Evolutionary conservation across 92 coral and sea anemone genomes (phyloP), one percentile per base, ranked within the genome.

Genomic region (Bergia puertoricense): DNA sequence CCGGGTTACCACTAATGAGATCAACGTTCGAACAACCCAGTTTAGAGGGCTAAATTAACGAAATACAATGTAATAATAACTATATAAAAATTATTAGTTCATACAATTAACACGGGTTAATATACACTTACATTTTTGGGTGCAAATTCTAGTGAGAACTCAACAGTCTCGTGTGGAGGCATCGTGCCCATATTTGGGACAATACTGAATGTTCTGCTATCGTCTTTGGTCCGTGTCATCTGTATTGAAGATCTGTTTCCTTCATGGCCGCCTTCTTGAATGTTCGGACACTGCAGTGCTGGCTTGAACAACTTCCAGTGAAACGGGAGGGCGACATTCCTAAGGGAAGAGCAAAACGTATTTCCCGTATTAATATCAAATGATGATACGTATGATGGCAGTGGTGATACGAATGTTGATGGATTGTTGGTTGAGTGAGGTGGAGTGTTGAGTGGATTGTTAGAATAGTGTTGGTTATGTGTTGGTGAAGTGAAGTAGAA

Each of bases 281-380:
- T 45, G 10, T 46, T 74, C 46, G 88, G 94, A 42, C 91, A 86
- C 86, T 85, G 80, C 85, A 97, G 89, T 67, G 88, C 91, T 20
- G 99, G 99, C 82, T 91, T 97, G 91, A 80, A 92, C 67, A 97
- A 66, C 81, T 97, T 95, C 99, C 99, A 97, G 39, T 92, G 89
- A 83, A 97, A 97, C 18, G 99, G 97, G 10, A 97, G 89, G 5
- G 95, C 92, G 22, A 97, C 99, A 86, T 97, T 97, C 72, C 99
- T 96, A 84, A 20, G 86, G 46, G 36, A 87, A 56, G 51, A 56
- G 77, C 39, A 83, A 73, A 30, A 45, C 38, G 0, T 13, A 54
- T 10, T 0, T 10, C 15, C 59, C 14, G 16, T 54, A 54, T 54
- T 54, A 54, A 54, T 8, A 54, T 54, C 13, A 0, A 54, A 10